These are phyloP conservation scores for Baryphthengus martii DNA, from an alignment of 2,113 vertebrate species.

Conservation along the genomic window DNA sequence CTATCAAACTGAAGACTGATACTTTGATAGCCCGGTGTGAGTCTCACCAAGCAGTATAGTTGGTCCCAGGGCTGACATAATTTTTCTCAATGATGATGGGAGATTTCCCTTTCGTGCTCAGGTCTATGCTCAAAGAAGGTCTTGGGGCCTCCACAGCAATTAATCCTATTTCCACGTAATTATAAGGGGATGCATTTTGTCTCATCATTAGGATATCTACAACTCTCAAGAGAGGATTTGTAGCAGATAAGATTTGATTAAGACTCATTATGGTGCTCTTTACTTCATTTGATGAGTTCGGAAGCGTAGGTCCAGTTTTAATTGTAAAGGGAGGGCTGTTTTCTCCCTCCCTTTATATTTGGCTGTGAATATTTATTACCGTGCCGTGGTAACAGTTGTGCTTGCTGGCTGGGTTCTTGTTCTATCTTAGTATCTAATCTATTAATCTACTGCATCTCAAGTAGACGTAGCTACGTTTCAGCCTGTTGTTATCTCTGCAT, in stretches of 20 bases:
- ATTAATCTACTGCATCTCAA: not conserved
- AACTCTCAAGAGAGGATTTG: not conserved
- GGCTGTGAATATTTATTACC: not conserved
- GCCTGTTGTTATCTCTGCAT: not conserved
- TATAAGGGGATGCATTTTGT: not conserved
- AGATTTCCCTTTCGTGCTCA: not conserved
- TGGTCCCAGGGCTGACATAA: not conserved
- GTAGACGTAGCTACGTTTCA: not conserved
- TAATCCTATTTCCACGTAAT: conserved; percentile 31
- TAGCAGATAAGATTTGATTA: conserved; percentile 1
- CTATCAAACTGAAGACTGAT: not conserved
- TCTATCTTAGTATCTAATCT: not conserved
- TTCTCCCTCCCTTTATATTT: not conserved
- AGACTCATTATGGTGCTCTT: not conserved
- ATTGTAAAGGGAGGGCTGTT: not conserved
- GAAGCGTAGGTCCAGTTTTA: not conserved
- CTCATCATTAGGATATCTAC: not conserved
- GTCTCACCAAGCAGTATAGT: not conserved
- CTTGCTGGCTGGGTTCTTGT: not conserved
- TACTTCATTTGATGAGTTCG: not conserved
- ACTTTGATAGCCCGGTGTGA: not conserved
- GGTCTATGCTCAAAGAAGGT: not conserved
- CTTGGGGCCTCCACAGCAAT: not conserved
- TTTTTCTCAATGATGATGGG: not conserved
- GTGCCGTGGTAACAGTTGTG: not conserved